Conservation (phyloP, 23 tunicate species). For the Trididemnum clinides region DNA sequence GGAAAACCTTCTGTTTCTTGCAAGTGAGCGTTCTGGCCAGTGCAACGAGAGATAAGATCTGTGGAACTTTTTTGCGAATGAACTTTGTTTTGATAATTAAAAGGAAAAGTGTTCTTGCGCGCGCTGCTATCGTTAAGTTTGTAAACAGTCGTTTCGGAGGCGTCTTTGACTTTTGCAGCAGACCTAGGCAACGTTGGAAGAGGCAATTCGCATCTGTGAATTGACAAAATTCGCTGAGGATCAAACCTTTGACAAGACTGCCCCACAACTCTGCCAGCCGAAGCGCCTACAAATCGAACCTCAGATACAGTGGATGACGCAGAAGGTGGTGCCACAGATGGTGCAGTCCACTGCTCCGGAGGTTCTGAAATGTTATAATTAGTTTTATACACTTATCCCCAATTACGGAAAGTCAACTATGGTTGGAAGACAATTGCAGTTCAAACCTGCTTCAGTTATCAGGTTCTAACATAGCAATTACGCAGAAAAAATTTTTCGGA, state of each 20-base stretch:
- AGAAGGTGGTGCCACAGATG: background rate
- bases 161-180: background rate
- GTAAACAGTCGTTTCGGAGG: slow-evolving; percentile 32
- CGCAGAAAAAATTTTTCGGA: too few relatives aligned
- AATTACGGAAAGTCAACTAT: too few relatives aligned
- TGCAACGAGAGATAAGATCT: background rate
- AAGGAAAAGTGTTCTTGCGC: background rate
- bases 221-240: slow-evolving; percentile 18
- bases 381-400: too few relatives aligned
- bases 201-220: slow-evolving; percentile 6
- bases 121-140: slow-evolving; percentile 17
- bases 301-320: background rate
- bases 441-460: too few relatives aligned
- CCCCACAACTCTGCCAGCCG: slow-evolving; percentile 34
- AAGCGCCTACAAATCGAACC: slow-evolving; percentile 8
- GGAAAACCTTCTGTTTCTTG: slow-evolving; percentile 45
- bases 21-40: background rate
- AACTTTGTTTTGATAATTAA: background rate
- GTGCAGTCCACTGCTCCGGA: slow-evolving; percentile 29
- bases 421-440: too few relatives aligned
- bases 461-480: too few relatives aligned
- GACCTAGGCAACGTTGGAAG: background rate
- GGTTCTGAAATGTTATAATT: too few relatives aligned
- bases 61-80: background rate
- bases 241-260: slow-evolving; percentile 28